Evolutionary conservation across 2,888 invertebrate genomes (phyloP).

Genomic region (Pyrgus malvae): DNA sequence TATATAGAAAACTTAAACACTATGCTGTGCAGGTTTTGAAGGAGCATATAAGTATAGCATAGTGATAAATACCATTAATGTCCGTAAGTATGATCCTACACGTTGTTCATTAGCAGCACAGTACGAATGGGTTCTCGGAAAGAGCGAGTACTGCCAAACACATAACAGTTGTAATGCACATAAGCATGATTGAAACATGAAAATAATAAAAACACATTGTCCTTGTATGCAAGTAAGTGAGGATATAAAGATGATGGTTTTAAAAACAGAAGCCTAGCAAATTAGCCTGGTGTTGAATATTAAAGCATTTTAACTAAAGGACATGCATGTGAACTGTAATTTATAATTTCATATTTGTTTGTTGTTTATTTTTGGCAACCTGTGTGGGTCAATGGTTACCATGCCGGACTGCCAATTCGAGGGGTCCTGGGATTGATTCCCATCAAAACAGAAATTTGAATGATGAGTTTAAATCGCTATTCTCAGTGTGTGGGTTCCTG

Average conservation of each 20-base stretch:
- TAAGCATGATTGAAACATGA: not conserved
- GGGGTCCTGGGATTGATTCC: too few relatives aligned
- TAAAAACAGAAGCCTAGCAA: not conserved
- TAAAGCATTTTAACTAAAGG: not conserved
- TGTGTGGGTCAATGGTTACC: too few relatives aligned
- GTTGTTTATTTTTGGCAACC: too few relatives aligned
- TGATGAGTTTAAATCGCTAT: too few relatives aligned
- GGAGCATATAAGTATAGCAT: slow-evolving; percentile 22
- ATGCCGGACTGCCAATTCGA: too few relatives aligned
- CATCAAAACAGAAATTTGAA: too few relatives aligned
- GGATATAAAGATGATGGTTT: not conserved
- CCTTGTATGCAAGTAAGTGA: not conserved
- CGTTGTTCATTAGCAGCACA: slow-evolving; percentile 75
- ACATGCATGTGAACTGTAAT: not conserved
- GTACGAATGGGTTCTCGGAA: slow-evolving; percentile 76
- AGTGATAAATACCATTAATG: slow-evolving; percentile 74
- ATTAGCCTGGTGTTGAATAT: not conserved
- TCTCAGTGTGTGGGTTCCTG: too few relatives aligned
- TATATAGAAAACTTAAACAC: slow-evolving; percentile 20
- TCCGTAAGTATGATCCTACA: slow-evolving; percentile 75
- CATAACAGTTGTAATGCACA: slow-evolving; percentile 22
- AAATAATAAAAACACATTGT: not conserved
- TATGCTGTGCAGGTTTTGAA: slow-evolving; percentile 19
- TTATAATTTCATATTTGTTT: too few relatives aligned
- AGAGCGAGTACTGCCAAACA: slow-evolving; percentile 71